Base-by-base conservation (phyloP, 1,140 invertebrate species). In the Trichonephila clavipes region DNA sequence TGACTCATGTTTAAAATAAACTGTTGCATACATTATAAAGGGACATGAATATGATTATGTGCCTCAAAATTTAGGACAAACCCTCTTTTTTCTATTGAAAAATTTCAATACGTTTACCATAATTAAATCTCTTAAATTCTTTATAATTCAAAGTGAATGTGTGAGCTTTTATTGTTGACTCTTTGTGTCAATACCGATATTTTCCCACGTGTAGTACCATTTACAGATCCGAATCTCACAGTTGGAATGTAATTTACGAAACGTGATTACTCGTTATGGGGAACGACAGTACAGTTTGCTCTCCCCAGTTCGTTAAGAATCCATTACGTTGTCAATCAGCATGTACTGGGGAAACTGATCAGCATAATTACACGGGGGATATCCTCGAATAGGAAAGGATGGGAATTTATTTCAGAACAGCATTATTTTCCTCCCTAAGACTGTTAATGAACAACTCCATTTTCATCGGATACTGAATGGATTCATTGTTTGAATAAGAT, bases 291-390 rank as follows among this genome's bases (percentile, higher is more conserved):
- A 40, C 72, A 34, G 18, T 77, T 34, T 77, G 72, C 12, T 28
- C 16, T 40, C 34, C 34, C 34, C 28, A 77, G 72, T 77, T 77
- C 28, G 28, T 77, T 77, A 77, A 77, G 72, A 77, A 77, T 59
- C 82, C 82, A 83, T 83, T 83, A 83, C 51, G 44, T 83, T 83
- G 82, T 83, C 82, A 51, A 83, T 83, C 82, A 58, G 82, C 16
- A 5, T 4, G 82, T 24, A 83, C 40, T 83, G 16, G 44, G 81
- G 82, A 83, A 51, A 83, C 44, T 83, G 82, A 83, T 83, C 82
- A 83, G 82, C 82, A 83, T 58, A 83, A 83, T 83, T 83, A 83
- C 72, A 40, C 16, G 5, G 28, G 34, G 72, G 72, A 77, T 40
- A 34, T 77, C 72, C 72, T 40, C 72, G 28, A 69, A 10, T 7